Percentiles rank a stretch among this genome's conserved stretches.
These are phyloP conservation scores for Mormyrus lacerda DNA, from an alignment of 2,113 vertebrate species.

Conservation along the genomic window DNA sequence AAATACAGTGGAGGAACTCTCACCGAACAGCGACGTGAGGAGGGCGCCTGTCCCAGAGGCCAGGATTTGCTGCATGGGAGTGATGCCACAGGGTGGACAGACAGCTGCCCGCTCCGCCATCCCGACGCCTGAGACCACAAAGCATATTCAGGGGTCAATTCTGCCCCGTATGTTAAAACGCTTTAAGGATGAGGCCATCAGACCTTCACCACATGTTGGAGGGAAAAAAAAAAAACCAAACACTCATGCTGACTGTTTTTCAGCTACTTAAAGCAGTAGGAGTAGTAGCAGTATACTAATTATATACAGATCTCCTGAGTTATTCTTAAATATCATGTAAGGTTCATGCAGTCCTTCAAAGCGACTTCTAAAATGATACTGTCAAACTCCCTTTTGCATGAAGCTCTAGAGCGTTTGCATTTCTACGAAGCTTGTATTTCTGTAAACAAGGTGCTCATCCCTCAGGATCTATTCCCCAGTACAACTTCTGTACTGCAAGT, in stretches of 20 bases:
- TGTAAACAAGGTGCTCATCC: not conserved
- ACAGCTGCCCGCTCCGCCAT: slow-evolving; percentile 65
- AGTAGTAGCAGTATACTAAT: not conserved
- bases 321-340: not conserved
- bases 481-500: not conserved
- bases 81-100: slow-evolving; percentile 58
- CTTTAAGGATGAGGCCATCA: not conserved
- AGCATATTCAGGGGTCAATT: not conserved
- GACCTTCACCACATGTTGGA: not conserved
- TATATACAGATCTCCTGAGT: not conserved
- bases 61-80: slow-evolving; percentile 88
- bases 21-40: slow-evolving; percentile 87
- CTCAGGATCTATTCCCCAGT: not conserved
- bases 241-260: not conserved
- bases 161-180: not conserved
- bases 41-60: slow-evolving; percentile 86
- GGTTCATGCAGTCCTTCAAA: not conserved
- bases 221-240: no score
- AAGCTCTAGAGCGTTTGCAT: not conserved
- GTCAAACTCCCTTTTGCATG: not conserved
- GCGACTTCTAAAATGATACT: not conserved
- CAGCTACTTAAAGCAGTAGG: not conserved
- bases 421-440: not conserved
- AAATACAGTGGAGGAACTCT: slow-evolving; percentile 37
- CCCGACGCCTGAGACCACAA: slow-evolving; percentile 52